A percentile compares a stretch with the other conserved stretches of the same genome.
Conservation (phyloP, 1,140 invertebrate genomes). For the Mercenaria mercenaria region DNA sequence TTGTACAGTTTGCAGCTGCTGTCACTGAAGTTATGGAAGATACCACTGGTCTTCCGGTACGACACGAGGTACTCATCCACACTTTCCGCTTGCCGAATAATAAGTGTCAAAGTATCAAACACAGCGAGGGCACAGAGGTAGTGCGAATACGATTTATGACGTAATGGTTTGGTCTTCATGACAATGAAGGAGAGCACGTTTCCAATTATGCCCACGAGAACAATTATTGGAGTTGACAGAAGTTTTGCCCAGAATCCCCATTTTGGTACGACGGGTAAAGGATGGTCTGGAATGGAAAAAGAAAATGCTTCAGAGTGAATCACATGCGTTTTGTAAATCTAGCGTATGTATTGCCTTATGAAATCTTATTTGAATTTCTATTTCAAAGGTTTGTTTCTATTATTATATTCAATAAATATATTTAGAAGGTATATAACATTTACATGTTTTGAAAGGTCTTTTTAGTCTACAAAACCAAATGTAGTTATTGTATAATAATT, state of each 20-base stretch:
- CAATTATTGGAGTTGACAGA: constrained; percentile 70
- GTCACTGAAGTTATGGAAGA: constrained; percentile 65
- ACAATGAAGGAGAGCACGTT: constrained; percentile 77
- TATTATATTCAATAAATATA: no score
- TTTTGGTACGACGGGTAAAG: not conserved
- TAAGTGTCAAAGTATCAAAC: constrained; percentile 75
- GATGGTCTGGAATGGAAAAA: constrained; percentile 3
- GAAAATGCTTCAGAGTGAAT: no score
- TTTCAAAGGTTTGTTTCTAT: no score
- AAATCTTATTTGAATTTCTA: no score
- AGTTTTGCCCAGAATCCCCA: constrained; percentile 76
- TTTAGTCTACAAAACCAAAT: no score
- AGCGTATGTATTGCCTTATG: no score
- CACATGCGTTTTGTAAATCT: no score
- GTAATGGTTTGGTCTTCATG: constrained; percentile 73
- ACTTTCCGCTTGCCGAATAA: constrained; percentile 56
- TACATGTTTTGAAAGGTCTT: no score
- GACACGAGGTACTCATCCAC: constrained; percentile 58
- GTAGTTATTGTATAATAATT: no score
- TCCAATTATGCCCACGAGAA: constrained; percentile 73
- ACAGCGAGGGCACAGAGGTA: constrained; percentile 76
- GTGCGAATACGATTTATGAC: constrained; percentile 77
- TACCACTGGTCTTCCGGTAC: constrained; percentile 1
- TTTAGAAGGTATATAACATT: no score
- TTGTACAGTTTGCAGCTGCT: no score